Conservation (phyloP, 1,140 invertebrate genomes). For the Aphidius gifuensis region DNA sequence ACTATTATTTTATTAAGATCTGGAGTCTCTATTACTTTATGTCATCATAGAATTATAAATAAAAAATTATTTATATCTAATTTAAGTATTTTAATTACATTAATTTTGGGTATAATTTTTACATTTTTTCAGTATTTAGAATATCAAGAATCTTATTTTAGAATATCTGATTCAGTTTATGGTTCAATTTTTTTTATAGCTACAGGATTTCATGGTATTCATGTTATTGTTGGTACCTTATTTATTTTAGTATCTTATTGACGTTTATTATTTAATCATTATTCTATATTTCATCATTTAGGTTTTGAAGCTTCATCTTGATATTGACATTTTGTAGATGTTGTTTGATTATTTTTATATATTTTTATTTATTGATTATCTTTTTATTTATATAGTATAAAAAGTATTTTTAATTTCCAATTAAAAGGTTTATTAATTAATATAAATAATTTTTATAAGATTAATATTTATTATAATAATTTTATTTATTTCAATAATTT, state of each 20-base stretch:
- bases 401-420: slow-evolving; percentile 68
- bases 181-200: slow-evolving; percentile 68
- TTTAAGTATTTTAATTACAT: slow-evolving; percentile 53
- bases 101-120: slow-evolving; percentile 59
- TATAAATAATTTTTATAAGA: slow-evolving; percentile 46
- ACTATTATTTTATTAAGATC: slow-evolving; percentile 60
- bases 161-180: slow-evolving; percentile 62
- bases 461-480: slow-evolving; percentile 52
- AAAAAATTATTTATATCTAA: slow-evolving; percentile 51
- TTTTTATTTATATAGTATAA: slow-evolving; percentile 63
- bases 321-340: slow-evolving; percentile 76
- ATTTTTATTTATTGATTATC: slow-evolving; percentile 68
- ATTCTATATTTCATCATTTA: slow-evolving; percentile 63
- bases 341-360: slow-evolving; percentile 70
- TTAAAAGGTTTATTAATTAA: slow-evolving; percentile 57
- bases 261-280: slow-evolving; percentile 57
- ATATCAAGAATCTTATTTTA: slow-evolving; percentile 56
- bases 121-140: slow-evolving; percentile 51
- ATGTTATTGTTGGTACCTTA: slow-evolving; percentile 67
- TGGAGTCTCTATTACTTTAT: slow-evolving; percentile 58
- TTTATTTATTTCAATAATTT: slow-evolving; percentile 42
- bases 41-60: slow-evolving; percentile 59
- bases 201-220: slow-evolving; percentile 71
- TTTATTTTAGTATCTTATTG: slow-evolving; percentile 61
- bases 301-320: slow-evolving; percentile 68